Conservation (phyloP, 2,888 invertebrate genomes). For the Zaprionus obscuricornis region DNA sequence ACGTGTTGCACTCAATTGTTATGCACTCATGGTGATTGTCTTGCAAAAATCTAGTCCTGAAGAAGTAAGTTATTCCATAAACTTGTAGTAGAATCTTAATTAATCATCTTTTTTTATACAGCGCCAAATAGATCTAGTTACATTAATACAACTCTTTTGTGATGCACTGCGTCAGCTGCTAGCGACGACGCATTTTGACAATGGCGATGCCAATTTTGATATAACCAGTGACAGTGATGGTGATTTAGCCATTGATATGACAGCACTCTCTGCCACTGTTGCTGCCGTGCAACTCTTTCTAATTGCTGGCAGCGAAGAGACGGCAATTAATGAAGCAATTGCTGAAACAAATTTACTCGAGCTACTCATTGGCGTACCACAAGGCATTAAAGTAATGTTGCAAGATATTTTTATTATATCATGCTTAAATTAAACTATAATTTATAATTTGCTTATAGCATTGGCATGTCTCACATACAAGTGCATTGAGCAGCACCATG, state of each 20-base stretch:
- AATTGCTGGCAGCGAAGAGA: constrained; percentile 56
- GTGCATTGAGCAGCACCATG: constrained; percentile 76
- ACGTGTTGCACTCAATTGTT: constrained; percentile 84
- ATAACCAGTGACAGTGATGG: constrained; percentile 76
- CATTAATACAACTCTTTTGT: constrained; percentile 83
- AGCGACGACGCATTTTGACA: constrained; percentile 79
- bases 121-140: constrained; percentile 86
- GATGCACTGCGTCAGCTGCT: constrained; percentile 81
- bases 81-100: too few relatives aligned
- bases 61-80: constrained; percentile 84
- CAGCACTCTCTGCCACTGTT: constrained; percentile 81
- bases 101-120: constrained; percentile 69
- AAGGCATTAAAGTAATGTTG: constrained; percentile 78
- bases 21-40: constrained; percentile 85
- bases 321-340: constrained; percentile 80
- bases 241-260: constrained; percentile 78
- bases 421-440: not conserved
- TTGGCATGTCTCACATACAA: constrained; percentile 79
- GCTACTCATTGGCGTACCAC: constrained; percentile 81
- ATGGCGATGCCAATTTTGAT: constrained; percentile 71
- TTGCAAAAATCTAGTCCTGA: constrained; percentile 85
- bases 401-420: too few relatives aligned
- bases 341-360: constrained; percentile 83
- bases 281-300: constrained; percentile 81
- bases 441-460: constrained; percentile 48